A percentile compares a stretch with the other conserved stretches of the same genome.
Evolutionary conservation across 2,113 vertebrate species (phyloP).

Genomic region (Rhagologus leucostigma): DNA sequence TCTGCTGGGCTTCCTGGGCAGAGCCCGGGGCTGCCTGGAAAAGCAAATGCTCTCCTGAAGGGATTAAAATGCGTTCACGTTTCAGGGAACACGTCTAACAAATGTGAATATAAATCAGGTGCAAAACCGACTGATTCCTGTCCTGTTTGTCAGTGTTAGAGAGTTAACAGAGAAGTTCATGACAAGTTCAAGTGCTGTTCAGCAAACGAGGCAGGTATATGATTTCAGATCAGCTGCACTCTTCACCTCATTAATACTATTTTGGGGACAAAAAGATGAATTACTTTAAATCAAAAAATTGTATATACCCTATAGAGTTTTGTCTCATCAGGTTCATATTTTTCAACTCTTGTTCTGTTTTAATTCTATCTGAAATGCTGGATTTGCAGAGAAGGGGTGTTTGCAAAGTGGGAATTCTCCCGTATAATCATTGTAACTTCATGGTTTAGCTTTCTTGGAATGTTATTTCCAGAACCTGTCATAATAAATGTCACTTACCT

Average conservation of each 20-base stretch:
- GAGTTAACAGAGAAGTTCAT: neutral
- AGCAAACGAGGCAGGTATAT: neutral
- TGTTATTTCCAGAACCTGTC: neutral
- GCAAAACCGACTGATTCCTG: neutral
- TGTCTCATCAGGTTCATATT: neutral
- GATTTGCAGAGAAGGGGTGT: neutral
- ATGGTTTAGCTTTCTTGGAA: neutral
- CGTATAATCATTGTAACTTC: neutral
- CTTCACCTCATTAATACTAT: neutral
- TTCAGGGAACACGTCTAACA: neutral
- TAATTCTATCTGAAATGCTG: neutral
- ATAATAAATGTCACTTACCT: neutral
- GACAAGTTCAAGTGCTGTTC: neutral
- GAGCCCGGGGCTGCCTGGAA: neutral
- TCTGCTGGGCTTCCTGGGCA: neutral
- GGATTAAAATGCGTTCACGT: neutral
- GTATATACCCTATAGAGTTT: neutral
- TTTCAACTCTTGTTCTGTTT: neutral
- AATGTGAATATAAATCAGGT: neutral
- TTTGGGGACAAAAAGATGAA: neutral
- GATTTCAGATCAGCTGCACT: neutral
- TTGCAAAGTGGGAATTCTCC: neutral
- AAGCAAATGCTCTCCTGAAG: neutral
- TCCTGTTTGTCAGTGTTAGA: neutral
- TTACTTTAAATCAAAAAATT: neutral